Percentiles rank a stretch among this genome's conserved stretches.
phyloP scores from a whole-genome alignment of 2,113 vertebrate species.

The Ariopsis seemanni region DNA sequence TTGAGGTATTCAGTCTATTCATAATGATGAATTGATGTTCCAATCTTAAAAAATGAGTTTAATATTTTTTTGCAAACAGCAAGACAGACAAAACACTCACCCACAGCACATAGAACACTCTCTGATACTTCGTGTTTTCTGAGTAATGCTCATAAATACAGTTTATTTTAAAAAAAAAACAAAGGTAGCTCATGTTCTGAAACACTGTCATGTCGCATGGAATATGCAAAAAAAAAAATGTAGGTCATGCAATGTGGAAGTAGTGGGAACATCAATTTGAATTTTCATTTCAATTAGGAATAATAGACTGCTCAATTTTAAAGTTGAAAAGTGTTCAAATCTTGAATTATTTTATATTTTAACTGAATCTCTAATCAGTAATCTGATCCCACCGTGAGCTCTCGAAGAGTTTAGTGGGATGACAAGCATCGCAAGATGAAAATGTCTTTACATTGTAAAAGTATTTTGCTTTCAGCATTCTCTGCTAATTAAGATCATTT shows the following conservation, averaged over 20 bases:
- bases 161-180: not conserved
- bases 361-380: not conserved
- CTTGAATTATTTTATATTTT: not conserved
- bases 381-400: not conserved
- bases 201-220: not conserved
- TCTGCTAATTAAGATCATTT: not conserved
- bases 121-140: not conserved
- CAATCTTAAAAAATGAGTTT: not conserved
- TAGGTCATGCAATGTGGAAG: not conserved
- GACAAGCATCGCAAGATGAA: not conserved
- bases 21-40: not conserved
- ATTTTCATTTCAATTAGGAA: not conserved
- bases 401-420: not conserved
- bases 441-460: not conserved
- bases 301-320: not conserved
- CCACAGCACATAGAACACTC: not conserved
- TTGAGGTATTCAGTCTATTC: not conserved
- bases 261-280: not conserved
- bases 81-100: not conserved
- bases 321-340: not conserved
- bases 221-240: slow-evolving; percentile 3
- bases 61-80: not conserved
- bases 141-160: not conserved
- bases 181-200: not conserved
- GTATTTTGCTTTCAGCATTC: not conserved